Conservation (phyloP, 35 echinoderm and acorn worm species). For the Apostichopus parvimensis region DNA sequence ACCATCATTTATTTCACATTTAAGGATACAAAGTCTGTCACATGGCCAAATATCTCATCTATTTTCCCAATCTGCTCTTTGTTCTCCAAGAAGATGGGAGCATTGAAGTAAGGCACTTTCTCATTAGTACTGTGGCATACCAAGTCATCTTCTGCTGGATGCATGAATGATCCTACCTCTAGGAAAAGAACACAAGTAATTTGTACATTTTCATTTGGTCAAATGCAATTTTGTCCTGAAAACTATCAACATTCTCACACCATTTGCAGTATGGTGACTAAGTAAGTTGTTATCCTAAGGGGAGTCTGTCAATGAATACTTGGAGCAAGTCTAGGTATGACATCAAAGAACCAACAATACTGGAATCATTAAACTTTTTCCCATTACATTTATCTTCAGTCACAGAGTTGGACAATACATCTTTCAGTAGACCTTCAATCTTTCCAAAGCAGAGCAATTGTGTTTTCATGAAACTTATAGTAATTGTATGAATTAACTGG, state of each 20-base stretch:
- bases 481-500: neutral
- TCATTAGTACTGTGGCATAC: conserved; percentile 79
- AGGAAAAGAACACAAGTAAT: conserved; percentile 14
- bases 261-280: no score
- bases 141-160: conserved; percentile 93
- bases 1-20: neutral
- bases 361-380: no score
- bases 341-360: no score
- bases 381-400: no score
- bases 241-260: no score
- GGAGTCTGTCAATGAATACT: no score
- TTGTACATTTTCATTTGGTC: neutral
- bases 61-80: conserved; percentile 98
- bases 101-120: conserved; percentile 97
- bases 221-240: no score
- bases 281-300: no score
- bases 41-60: conserved; percentile 98
- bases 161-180: conserved; percentile 84
- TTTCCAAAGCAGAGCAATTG: neutral
- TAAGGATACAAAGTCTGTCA: conserved; percentile 97
- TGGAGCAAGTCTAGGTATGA: no score
- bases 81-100: conserved; percentile 91
- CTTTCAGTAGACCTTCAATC: conserved; percentile 8
- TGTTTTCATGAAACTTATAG: neutral
- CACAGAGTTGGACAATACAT: neutral